A percentile compares a stretch with the other conserved stretches of the same genome.
These are phyloP conservation scores for Adelphocoris suturalis DNA, from an alignment of 2,888 invertebrate genomes.

Conservation along the genomic window DNA sequence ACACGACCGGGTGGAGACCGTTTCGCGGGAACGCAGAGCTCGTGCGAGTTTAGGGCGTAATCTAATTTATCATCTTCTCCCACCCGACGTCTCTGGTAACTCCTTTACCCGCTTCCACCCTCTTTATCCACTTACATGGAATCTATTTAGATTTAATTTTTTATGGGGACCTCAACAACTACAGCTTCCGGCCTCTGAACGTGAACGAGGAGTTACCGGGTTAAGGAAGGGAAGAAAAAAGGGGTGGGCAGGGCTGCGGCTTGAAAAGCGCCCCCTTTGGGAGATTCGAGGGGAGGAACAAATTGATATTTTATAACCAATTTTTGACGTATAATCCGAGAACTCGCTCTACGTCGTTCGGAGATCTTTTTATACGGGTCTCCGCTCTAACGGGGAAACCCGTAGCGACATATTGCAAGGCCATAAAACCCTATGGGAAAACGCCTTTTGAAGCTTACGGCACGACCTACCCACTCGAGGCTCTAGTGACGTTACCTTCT, in stretches of 20 bases:
- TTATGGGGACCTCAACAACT: slow-evolving; percentile 59
- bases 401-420: slow-evolving; percentile 50
- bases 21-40: slow-evolving; percentile 65
- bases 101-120: slow-evolving; percentile 53
- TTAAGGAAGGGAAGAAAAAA: not conserved
- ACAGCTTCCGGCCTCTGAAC: not conserved
- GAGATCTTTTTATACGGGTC: slow-evolving; percentile 22
- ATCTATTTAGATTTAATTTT: slow-evolving; percentile 70
- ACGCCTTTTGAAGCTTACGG: slow-evolving; percentile 2
- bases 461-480: not conserved
- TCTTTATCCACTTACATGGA: slow-evolving; percentile 69
- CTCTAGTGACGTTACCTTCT: slow-evolving; percentile 17
- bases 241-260: not conserved
- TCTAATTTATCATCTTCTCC: slow-evolving; percentile 69
- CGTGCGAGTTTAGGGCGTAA: slow-evolving; percentile 66
- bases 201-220: not conserved
- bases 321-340: slow-evolving; percentile 62
- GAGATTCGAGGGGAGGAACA: slow-evolving; percentile 42
- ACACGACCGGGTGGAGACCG: slow-evolving; percentile 46
- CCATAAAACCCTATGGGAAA: slow-evolving; percentile 47
- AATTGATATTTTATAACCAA: slow-evolving; percentile 67
- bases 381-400: slow-evolving; percentile 24
- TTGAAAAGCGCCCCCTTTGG: not conserved
- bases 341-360: not conserved
- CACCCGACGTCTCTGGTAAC: slow-evolving; percentile 60